These are phyloP conservation scores for Montipora efflorescens DNA, from an alignment of 64 coral and sea anemone genomes.

Conservation along the genomic window DNA sequence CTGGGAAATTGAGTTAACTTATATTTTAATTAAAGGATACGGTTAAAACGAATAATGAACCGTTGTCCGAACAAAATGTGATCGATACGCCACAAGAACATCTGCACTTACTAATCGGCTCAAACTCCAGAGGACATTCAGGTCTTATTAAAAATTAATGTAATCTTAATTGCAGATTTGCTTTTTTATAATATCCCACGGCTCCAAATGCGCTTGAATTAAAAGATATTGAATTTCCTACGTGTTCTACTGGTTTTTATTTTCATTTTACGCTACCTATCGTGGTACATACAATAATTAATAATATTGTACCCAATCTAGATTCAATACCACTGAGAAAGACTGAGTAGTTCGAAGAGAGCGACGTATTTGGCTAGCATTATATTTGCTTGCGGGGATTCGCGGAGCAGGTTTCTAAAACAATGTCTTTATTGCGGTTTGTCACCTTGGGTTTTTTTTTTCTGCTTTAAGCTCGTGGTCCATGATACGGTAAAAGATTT, in stretches of 20 bases:
- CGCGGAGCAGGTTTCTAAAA: constrained; percentile 6
- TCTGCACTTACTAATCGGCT: constrained; percentile 20
- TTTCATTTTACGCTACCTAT: not conserved
- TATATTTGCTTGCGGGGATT: not conserved
- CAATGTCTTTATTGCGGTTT: constrained; percentile 11
- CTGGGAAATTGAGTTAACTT: not conserved
- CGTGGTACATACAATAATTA: not conserved
- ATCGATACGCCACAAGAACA: constrained; percentile 27
- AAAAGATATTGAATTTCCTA: constrained; percentile 15
- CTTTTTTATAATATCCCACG: constrained; percentile 30
- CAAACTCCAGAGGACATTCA: constrained; percentile 20
- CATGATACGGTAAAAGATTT: constrained; percentile 25
- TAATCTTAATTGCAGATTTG: constrained; percentile 51
- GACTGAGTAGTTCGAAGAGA: not conserved
- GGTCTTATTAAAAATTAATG: constrained; percentile 36
- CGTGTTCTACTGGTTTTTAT: not conserved
- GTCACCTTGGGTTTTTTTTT: constrained; percentile 13
- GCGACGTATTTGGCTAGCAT: not conserved
- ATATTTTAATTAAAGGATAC: not conserved
- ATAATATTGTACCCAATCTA: no score
- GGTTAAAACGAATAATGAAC: not conserved
- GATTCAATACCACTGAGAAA: not conserved
- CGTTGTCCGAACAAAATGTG: not conserved
- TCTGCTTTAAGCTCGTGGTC: constrained; percentile 15
- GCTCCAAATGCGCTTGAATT: not conserved